Conservation (phyloP, 2,113 vertebrate genomes). For the Oenanthe melanoleuca region DNA sequence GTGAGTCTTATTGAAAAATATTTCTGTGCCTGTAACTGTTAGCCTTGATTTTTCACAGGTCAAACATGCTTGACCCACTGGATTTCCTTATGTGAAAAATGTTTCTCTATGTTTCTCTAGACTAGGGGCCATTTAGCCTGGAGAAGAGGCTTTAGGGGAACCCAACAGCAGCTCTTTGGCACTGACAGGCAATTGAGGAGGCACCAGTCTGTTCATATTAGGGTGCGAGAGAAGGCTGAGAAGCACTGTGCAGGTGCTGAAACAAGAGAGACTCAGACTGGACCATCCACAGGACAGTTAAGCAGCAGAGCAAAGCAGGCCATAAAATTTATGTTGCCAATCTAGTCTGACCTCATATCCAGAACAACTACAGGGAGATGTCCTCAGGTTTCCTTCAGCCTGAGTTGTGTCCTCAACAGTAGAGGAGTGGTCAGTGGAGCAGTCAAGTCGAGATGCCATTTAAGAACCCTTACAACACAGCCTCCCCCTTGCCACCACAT, state of each 20-base stretch:
- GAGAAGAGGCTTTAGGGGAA: not conserved
- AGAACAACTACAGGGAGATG: not conserved
- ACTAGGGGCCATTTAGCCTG: not conserved
- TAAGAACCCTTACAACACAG: not conserved
- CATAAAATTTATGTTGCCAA: not conserved
- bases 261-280: not conserved
- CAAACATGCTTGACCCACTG: not conserved
- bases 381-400: not conserved
- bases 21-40: not conserved
- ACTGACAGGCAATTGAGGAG: not conserved
- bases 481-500: not conserved
- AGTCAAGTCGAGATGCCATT: not conserved
- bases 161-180: not conserved
- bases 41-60: not conserved
- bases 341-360: not conserved
- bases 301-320: not conserved
- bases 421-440: not conserved
- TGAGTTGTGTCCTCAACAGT: not conserved
- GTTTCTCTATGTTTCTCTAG: too few species aligned
- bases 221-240: not conserved
- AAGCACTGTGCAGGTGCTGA: not conserved
- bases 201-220: not conserved
- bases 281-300: not conserved
- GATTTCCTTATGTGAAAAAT: not conserved
- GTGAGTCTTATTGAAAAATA: not conserved